A percentile compares a stretch with the other conserved stretches of the same genome.
Conservation (phyloP, 2,797 vertebrate species). For the Megaceryle alcyon region DNA sequence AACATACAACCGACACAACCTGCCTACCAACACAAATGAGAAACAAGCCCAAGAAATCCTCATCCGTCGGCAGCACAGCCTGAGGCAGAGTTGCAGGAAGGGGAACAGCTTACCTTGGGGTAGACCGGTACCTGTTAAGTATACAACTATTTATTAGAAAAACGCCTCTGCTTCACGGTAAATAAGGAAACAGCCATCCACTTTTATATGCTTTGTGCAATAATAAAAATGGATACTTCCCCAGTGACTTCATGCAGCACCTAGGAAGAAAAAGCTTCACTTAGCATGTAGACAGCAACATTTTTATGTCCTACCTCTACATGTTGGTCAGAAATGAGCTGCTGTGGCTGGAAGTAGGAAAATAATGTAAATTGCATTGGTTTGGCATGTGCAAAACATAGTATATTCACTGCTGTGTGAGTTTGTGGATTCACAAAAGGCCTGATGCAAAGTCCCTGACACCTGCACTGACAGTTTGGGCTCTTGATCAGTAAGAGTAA, state of each 20-base stretch:
- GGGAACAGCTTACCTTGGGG: slow-evolving; percentile 78
- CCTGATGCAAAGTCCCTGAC: not conserved
- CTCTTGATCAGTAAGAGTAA: not conserved
- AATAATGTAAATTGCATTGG: not conserved
- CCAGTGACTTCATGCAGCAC: not conserved
- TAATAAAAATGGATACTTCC: not conserved
- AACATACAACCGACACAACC: slow-evolving; percentile 86
- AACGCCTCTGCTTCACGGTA: not conserved
- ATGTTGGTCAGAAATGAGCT: not conserved
- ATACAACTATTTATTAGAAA: not conserved
- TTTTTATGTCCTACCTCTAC: not conserved
- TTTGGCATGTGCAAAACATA: not conserved
- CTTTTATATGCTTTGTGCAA: not conserved
- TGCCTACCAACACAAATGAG: slow-evolving; percentile 81
- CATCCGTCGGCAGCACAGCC: slow-evolving; percentile 86
- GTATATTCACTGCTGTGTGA: not conserved
- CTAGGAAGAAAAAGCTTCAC: not conserved
- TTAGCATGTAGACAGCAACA: not conserved
- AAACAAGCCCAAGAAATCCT: slow-evolving; percentile 89
- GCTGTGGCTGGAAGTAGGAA: not conserved
- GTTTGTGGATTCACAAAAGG: not conserved
- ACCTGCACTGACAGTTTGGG: not conserved
- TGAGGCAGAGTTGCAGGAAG: slow-evolving; percentile 83
- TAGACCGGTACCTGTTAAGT: slow-evolving; percentile 61
- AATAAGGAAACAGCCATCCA: not conserved